A percentile compares a stretch with the other conserved stretches of the same genome.
Conservation (phyloP, 2,888 invertebrate genomes). For the Trilocha varians region DNA sequence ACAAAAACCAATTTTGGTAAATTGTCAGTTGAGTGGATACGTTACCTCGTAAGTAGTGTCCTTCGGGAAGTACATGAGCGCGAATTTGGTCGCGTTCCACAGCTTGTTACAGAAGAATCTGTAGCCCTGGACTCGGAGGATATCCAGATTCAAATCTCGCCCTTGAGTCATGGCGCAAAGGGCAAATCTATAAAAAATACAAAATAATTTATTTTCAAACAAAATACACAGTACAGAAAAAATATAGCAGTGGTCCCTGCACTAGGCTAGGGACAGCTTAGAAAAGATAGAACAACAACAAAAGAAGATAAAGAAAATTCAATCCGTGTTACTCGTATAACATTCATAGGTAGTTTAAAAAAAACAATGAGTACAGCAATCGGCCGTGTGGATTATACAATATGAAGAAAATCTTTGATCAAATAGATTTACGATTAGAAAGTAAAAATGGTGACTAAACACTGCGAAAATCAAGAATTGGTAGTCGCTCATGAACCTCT, state of each 20-base stretch:
- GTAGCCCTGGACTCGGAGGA: conserved; percentile 93
- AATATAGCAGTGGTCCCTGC: too few species aligned
- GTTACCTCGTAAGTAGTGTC: conserved; percentile 65
- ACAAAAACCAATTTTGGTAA: not conserved
- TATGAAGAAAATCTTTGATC: not conserved
- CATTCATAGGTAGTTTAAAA: too few species aligned
- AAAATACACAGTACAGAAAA: too few species aligned
- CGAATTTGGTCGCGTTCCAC: conserved; percentile 98
- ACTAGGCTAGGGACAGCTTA: too few species aligned
- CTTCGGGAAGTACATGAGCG: conserved; percentile 80
- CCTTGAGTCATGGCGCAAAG: conserved; percentile 92
- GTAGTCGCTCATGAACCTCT: too few species aligned
- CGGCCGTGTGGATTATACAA: too few species aligned
- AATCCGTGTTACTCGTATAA: too few species aligned
- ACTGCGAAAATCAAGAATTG: too few species aligned
- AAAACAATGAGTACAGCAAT: too few species aligned
- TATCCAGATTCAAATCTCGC: conserved; percentile 96
- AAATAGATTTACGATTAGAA: not conserved
- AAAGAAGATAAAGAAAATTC: not conserved
- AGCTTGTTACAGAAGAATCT: conserved; percentile 98
- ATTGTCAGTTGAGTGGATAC: too few species aligned
- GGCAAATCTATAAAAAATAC: conserved; percentile 84
- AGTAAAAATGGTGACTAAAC: not conserved
- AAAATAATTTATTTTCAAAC: too few species aligned
- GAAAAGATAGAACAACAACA: too few species aligned